Percentiles rank a stretch among this genome's conserved stretches.
phyloP scores from a whole-genome alignment of 1,140 invertebrate species.

The Nymphalis io region DNA sequence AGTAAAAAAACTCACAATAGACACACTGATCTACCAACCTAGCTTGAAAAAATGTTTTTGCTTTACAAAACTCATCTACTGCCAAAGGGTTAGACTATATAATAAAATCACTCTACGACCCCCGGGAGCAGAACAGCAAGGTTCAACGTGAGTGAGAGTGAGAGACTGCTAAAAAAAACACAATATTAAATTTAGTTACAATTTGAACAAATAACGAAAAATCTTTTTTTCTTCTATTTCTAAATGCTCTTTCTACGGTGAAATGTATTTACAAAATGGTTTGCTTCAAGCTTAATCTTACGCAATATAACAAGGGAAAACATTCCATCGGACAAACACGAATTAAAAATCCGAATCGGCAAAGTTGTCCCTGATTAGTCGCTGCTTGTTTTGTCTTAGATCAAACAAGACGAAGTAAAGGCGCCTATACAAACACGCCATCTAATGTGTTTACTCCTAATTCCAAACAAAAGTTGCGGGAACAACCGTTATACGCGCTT shows the following conservation, averaged over 20 bases:
- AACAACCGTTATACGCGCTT: slow-evolving; percentile 44
- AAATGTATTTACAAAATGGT: not conserved
- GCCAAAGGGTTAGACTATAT: too few relatives aligned
- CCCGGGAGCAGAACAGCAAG: too few relatives aligned
- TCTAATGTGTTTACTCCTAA: slow-evolving; percentile 76
- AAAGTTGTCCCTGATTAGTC: slow-evolving; percentile 68
- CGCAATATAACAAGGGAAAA: slow-evolving; percentile 30
- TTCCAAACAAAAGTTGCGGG: slow-evolving; percentile 74
- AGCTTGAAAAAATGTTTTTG: too few relatives aligned
- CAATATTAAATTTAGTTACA: too few relatives aligned
- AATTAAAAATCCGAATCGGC: slow-evolving; percentile 61
- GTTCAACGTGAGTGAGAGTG: too few relatives aligned
- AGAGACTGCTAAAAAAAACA: too few relatives aligned
- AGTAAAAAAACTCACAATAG: too few relatives aligned
- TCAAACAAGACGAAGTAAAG: slow-evolving; percentile 68
- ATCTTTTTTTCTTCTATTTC: too few relatives aligned
- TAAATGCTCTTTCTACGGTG: not conserved
- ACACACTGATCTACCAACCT: too few relatives aligned
- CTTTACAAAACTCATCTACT: too few relatives aligned
- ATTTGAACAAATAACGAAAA: too few relatives aligned
- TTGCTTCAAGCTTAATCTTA: slow-evolving; percentile 18
- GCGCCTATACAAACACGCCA: slow-evolving; percentile 71
- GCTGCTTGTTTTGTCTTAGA: slow-evolving; percentile 66
- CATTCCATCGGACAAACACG: slow-evolving; percentile 37
- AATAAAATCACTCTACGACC: too few relatives aligned